Evolutionary conservation across 2,113 vertebrate genomes (phyloP), one percentile per base, ranked within the genome.

Genomic region (Podarcis muralis): DNA sequence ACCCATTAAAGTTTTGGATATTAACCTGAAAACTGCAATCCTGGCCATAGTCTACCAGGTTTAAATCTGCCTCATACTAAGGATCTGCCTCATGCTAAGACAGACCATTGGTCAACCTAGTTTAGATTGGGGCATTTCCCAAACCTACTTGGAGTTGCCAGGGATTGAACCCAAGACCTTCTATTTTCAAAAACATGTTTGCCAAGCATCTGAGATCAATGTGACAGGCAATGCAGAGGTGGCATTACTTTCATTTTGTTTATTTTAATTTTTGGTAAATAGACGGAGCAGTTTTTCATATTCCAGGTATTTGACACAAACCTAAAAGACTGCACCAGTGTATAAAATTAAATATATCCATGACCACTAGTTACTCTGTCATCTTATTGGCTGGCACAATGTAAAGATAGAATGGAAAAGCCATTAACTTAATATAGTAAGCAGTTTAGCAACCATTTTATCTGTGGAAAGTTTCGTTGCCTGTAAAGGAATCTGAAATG

Each of bases 291-390:
- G 4, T 71, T 71, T 71, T 71, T 71, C 69, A 71, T 32, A 12
- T n/a, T 71, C 30, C 69, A n/a, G 13, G 4, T 71, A 71, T n/a
- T 71, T 62, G 59, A 62, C 59, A 62, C 16, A 62, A 62, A 62
- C 16, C 59, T 62, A 62, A 62, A 62, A 62, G 59, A 62, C 18
- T 62, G 59, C 59, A 62, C 15, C 59, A 62, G 16, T 20, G 20
- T 53, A 53, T 8, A n/a, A 23, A 0, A 0, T 32, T 57, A 8
- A 3, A 5, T n/a, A 77, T 43, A 65, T 22, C 65, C 57, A n/a
- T 27, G 79, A 35, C 15, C 62, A 92, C 15, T 1, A 13, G 40
- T 12, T 16, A 1, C 0, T 83, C 11, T 18, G n/a, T 74, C 76
- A 65, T 25, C 0, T 0, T 83, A 81, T n/a, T 87, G 86, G 23